These are phyloP conservation scores for Lacerta bilineata DNA, from an alignment of 2,797 vertebrate genomes.

Conservation along the genomic window DNA sequence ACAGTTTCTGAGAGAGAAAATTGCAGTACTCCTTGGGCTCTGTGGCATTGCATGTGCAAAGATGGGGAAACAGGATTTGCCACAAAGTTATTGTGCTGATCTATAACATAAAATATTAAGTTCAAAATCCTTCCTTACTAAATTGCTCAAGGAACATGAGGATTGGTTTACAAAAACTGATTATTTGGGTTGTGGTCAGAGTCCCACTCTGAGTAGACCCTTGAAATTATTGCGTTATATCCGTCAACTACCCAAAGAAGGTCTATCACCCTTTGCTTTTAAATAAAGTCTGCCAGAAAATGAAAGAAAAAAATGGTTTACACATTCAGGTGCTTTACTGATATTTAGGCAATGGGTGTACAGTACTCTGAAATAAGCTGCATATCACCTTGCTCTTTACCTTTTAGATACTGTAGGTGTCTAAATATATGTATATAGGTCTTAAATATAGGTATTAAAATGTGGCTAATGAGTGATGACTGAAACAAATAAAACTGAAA, in stretches of 20 bases:
- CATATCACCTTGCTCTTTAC: not conserved
- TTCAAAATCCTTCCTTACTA: not conserved
- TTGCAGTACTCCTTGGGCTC: not conserved
- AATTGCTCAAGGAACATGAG: not conserved
- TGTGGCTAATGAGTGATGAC: not conserved
- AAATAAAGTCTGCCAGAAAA: no score
- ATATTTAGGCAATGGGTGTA: no score
- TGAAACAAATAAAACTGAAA: conserved; percentile 46
- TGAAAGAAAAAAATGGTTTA: no score
- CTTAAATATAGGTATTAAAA: not conserved
- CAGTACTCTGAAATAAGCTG: no score
- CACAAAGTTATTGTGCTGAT: not conserved
- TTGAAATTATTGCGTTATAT: no score
- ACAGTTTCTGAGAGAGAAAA: not conserved
- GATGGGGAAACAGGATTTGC: not conserved
- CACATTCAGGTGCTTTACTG: no score
- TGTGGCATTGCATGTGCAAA: not conserved
- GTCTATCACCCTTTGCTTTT: no score
- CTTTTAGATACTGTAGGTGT: not conserved
- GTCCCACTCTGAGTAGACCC: no score
- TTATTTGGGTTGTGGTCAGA: not conserved
- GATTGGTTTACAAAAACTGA: not conserved
- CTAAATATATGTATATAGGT: no score
- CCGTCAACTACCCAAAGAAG: no score
- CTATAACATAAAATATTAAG: not conserved